phyloP scores from a whole-genome alignment of 2,888 invertebrate species.

The Chouioia cunea region DNA sequence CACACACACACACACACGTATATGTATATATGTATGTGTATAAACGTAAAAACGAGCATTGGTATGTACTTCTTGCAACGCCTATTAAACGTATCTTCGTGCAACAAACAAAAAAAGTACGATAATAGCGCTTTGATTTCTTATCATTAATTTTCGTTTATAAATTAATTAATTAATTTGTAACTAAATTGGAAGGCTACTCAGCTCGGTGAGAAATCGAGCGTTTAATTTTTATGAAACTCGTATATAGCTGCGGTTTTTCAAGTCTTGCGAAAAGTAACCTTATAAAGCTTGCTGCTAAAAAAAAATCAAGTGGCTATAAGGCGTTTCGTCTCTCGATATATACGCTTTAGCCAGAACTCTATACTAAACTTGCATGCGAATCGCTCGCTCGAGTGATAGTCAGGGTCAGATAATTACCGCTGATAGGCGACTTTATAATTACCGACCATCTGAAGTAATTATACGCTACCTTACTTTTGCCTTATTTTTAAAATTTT shows the following conservation, averaged over 20 bases:
- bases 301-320: slow-evolving; percentile 18
- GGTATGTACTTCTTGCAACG: neutral
- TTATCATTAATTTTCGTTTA: neutral
- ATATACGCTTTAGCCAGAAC: neutral
- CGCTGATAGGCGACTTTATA: slow-evolving; percentile 5
- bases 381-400: neutral
- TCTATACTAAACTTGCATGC: neutral
- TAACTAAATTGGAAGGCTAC: too few relatives aligned
- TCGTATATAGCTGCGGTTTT: slow-evolving; percentile 31
- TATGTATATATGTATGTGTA: neutral
- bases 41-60: neutral
- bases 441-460: neutral
- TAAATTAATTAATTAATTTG: too few relatives aligned
- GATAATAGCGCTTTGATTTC: slow-evolving; percentile 17
- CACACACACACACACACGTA: neutral
- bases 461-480: neutral
- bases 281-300: slow-evolving; percentile 31
- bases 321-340: slow-evolving; percentile 10
- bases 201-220: slow-evolving; percentile 9
- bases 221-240: slow-evolving; percentile 24
- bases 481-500: neutral
- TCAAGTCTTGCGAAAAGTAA: slow-evolving; percentile 34
- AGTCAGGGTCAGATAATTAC: slow-evolving; percentile 28
- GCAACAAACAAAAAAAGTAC: slow-evolving; percentile 9
- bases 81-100: neutral